Conservation (phyloP, 2,797 vertebrate genomes). For the Coregonus ussuriensis region DNA sequence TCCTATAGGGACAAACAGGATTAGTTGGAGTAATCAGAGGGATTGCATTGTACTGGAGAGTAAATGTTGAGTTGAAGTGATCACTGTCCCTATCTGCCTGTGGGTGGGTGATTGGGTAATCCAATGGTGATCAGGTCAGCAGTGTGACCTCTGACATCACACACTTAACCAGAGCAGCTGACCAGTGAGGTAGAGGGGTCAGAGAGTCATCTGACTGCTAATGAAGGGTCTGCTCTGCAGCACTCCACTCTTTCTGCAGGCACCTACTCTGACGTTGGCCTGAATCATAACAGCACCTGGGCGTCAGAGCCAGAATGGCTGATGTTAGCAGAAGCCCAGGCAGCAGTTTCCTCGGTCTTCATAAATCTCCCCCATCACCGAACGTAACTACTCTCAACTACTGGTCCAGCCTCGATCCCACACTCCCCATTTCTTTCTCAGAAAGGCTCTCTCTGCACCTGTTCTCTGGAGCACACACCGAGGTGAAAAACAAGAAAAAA, state of each 20-base stretch:
- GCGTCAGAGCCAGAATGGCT: constrained; percentile 23
- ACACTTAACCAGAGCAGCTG: neutral
- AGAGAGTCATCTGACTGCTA: neutral
- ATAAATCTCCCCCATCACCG: neutral
- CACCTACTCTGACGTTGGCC: neutral
- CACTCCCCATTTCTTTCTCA: constrained; percentile 18
- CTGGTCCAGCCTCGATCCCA: neutral
- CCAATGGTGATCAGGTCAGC: neutral
- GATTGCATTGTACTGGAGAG: no score
- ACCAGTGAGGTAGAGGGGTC: neutral
- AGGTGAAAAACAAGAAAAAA: constrained; percentile 28
- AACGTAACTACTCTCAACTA: neutral
- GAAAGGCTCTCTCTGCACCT: constrained; percentile 50
- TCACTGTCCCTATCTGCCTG: neutral
- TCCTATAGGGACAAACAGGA: neutral
- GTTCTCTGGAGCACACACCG: constrained; percentile 44
- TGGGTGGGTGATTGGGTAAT: neutral
- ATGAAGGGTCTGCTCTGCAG: neutral
- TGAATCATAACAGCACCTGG: neutral
- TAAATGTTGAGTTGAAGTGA: no score
- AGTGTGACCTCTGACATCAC: neutral
- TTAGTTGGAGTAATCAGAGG: neutral
- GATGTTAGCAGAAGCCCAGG: neutral
- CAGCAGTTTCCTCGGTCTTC: neutral
- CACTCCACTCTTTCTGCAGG: neutral